Percentiles rank a stretch among this genome's conserved stretches.
Conservation (phyloP, 2,113 vertebrate species). For the Rhea pennata region DNA sequence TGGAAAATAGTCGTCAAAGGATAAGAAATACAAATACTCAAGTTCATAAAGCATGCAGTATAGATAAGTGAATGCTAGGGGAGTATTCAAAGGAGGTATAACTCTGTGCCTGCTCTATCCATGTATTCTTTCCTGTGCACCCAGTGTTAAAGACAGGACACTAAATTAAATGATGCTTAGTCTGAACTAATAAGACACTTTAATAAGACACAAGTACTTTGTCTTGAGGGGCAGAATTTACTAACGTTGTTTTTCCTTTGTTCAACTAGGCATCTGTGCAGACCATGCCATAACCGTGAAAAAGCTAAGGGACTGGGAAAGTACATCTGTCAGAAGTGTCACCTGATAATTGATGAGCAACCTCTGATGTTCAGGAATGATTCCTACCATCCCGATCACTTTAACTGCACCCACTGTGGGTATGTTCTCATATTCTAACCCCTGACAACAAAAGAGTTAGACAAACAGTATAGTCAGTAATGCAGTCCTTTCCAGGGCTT, state of each 20-base stretch:
- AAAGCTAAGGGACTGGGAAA: constrained; percentile 81
- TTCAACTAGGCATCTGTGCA: constrained; percentile 76
- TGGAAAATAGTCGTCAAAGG: too few species aligned
- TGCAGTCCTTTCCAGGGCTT: neutral
- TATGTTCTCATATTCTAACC: constrained; percentile 13
- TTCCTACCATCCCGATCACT: constrained; percentile 81
- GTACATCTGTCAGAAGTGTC: constrained; percentile 81
- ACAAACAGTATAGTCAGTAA: neutral
- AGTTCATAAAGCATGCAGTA: too few species aligned
- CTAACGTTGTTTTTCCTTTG: neutral
- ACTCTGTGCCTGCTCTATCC: neutral
- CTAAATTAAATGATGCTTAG: neutral
- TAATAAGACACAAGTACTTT: neutral
- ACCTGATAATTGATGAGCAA: constrained; percentile 81
- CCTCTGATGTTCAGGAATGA: constrained; percentile 81
- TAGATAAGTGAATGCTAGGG: neutral
- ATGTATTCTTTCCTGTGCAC: neutral
- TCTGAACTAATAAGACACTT: neutral
- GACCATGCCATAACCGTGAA: constrained; percentile 80
- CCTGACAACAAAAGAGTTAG: neutral
- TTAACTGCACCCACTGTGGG: constrained; percentile 83
- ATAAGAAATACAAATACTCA: too few species aligned
- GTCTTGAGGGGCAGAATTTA: neutral
- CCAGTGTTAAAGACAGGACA: neutral
- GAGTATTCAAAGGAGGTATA: neutral